Evolutionary conservation across 1,140 invertebrate species (phyloP).

Genomic region (Drosophila novamexicana): DNA sequence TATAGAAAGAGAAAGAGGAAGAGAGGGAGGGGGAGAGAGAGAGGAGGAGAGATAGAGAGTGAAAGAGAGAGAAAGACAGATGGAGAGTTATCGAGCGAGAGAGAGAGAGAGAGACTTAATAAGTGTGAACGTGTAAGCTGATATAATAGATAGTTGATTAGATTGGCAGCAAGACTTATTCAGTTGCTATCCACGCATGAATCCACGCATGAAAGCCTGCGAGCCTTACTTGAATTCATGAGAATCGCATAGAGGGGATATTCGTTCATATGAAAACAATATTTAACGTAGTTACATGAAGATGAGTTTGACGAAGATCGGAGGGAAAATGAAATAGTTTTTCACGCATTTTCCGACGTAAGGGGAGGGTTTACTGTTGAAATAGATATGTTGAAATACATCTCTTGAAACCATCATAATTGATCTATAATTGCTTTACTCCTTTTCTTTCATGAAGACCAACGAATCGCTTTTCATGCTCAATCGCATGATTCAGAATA

Average conservation of each 20-base stretch:
- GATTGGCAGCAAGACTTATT: not conserved
- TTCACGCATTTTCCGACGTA: too few relatives aligned
- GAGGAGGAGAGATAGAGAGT: not conserved
- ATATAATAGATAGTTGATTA: not conserved
- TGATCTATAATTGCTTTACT: not conserved
- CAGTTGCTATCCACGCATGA: too few relatives aligned
- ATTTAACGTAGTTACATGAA: too few relatives aligned
- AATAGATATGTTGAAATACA: too few relatives aligned
- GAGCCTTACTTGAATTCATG: too few relatives aligned
- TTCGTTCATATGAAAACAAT: too few relatives aligned
- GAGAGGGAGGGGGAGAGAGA: not conserved
- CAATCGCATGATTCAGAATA: constrained; percentile 72
- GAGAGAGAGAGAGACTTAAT: not conserved
- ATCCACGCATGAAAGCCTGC: too few relatives aligned
- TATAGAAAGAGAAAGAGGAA: not conserved
- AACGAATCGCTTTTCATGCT: constrained; percentile 77
- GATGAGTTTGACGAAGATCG: too few relatives aligned
- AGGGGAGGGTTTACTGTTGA: too few relatives aligned
- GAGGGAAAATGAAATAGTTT: too few relatives aligned
- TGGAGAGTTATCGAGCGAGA: not conserved
- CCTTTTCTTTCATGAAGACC: constrained; percentile 33
- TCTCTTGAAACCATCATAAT: too few relatives aligned
- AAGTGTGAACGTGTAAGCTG: not conserved
- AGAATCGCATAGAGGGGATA: too few relatives aligned
- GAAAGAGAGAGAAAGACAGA: not conserved